Evolutionary conservation across 2,888 invertebrate species (phyloP), one percentile per base, ranked within the genome.

Genomic region (Parnassius mnemosyne): DNA sequence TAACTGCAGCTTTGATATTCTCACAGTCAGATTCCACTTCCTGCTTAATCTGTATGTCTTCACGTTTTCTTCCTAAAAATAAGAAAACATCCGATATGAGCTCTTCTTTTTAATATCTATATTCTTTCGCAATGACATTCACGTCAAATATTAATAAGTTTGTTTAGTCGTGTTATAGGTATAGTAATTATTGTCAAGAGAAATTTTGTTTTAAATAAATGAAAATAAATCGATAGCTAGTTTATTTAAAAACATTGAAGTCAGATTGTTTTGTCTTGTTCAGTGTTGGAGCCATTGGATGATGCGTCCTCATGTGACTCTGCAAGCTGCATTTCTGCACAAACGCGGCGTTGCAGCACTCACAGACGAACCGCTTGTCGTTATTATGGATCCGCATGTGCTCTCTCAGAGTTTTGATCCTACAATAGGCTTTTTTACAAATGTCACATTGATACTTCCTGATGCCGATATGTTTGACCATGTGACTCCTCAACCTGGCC

Each of bases 1-100:
- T 63, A 52, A 67, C 67, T 25, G 66, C 66, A 65, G 57, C 56
- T 41, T 13, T 42, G 69, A 51, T 71, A 72, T 68, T 78, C 65
- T 66, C 67, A 62, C 77, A 74, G 65, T 79, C 79, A 54, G 73
- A 76, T 67, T 78, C 79, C 77, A 79, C 77, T 74, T 83, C 84
- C 55, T 66, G 68, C 75, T 83, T 85, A 68, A 84, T 77, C 63
- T 77, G 69, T 75, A 80, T 75, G 53, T 79, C 85, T 73, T 81
- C 80, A 54, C 72, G 69, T 81, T 84, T 84, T 78, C 80, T 80
- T 85, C 90, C 89, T 90, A 90, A 88, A 90, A 90, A 90, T 87
- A 90, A 83, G 89, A 89, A 88, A 89, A 85, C 67, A 74, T 79
- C 84, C 80, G 75, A 83, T 89, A 82, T 84, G 85, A 80, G 78